Evolutionary conservation across 2,797 vertebrate species (phyloP), one percentile per base, ranked within the genome.

Genomic region (Emys orbicularis): DNA sequence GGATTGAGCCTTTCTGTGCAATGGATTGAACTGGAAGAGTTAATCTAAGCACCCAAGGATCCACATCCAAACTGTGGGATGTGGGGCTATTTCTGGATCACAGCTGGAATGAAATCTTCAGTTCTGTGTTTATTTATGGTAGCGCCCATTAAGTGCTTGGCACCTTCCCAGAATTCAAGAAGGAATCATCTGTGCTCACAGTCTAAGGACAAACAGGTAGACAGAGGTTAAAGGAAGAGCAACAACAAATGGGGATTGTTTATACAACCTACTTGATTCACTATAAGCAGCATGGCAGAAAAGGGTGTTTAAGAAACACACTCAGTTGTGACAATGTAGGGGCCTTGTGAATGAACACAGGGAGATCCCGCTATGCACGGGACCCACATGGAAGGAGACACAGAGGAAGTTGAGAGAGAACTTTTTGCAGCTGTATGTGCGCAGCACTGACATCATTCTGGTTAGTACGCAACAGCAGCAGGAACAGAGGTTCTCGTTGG

Each of bases 61-160:
- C n/a, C 1, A 11, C 31, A 47, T 49, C 65, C 49, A 74, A 88
- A 81, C 34, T 79, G 79, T 81, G 81, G 80, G 90, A 87, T 79
- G 94, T 56, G 86, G 92, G 74, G n/a, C 25, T 53, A 44, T 80
- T 92, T 91, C 89, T 90, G 34, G 44, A 83, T 93, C 74, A 81
- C 84, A 91, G 94, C 0, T 81, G 54, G 90, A 94, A 89, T n/a
- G 88, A 89, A 57, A 87, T 86, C 90, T 93, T 96, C 92, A 90
- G 83, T 80, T 74, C 23, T 18, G 18, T 0, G 18, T 52, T 89
- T 89, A 81, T 83, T 79, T 12, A 21, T 85, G 84, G 83, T 76
- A n/a, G 74, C 1, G 10, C 56, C 19, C 83, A 90, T 53, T 50
- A 96, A 94, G 90, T 82, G 88, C 1, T 47, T 84, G 61, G 77